Conservation (phyloP, 2,888 invertebrate species). For the Himalopsyche kuldschensis region DNA sequence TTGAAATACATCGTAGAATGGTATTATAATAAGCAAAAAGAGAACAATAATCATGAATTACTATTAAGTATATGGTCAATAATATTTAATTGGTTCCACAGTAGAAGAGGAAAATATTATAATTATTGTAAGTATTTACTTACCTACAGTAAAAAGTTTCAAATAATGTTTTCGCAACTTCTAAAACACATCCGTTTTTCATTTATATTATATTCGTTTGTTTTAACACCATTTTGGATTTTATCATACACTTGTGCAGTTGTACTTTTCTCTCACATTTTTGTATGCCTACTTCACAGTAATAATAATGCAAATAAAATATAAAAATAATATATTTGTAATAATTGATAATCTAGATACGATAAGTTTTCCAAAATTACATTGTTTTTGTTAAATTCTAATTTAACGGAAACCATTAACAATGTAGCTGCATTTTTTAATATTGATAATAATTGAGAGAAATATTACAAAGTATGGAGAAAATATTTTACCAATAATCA, state of each 20-base stretch:
- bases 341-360: too few species aligned
- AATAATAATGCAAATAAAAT: too few species aligned
- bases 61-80: not conserved
- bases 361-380: too few species aligned
- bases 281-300: not conserved
- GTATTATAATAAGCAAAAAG: not conserved
- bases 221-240: not conserved
- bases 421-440: too few species aligned
- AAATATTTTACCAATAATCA: too few species aligned
- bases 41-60: not conserved
- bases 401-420: too few species aligned
- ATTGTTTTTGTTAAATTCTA: too few species aligned
- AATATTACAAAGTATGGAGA: too few species aligned
- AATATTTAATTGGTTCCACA: not conserved
- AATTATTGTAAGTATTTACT: not conserved
- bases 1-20: not conserved
- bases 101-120: not conserved
- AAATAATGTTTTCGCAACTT: not conserved
- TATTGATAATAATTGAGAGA: too few species aligned
- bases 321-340: too few species aligned
- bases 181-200: not conserved
- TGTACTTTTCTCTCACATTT: not conserved
- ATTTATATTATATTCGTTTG: not conserved
- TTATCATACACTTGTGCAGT: not conserved
- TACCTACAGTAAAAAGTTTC: not conserved